These are phyloP conservation scores for Laticauda laticaudata DNA, from an alignment of 2,113 vertebrate species.

Conservation along the genomic window DNA sequence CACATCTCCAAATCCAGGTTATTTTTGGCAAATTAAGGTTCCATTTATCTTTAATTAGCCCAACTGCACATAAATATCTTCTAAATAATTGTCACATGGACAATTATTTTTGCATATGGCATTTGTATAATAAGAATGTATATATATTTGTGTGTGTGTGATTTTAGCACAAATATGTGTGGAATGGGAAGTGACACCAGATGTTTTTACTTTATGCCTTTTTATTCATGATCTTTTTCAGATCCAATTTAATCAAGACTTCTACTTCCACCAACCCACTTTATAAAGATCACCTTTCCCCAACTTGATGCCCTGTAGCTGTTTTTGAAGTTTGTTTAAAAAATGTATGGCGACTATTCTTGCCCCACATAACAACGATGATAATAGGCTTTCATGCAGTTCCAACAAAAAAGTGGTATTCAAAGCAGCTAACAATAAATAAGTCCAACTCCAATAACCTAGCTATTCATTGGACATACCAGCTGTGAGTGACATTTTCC, in stretches of 20 bases:
- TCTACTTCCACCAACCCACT: background rate
- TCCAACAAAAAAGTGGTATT: background rate
- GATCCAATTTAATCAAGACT: background rate
- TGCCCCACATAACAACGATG: background rate
- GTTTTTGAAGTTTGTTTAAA: background rate
- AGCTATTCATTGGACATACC: background rate
- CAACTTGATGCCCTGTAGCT: background rate
- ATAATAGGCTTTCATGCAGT: background rate
- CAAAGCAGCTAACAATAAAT: background rate
- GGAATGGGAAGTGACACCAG: background rate
- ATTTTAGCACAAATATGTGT: background rate
- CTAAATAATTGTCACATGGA: background rate
- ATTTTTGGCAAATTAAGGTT: constrained; percentile 10
- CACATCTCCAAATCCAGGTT: background rate
- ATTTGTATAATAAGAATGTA: background rate
- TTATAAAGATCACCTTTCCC: background rate
- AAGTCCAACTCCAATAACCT: background rate
- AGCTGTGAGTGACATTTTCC: background rate
- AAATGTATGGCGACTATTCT: background rate
- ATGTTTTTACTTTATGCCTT: background rate
- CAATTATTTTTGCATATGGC: constrained; percentile 7
- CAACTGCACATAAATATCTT: background rate
- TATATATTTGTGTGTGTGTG: background rate
- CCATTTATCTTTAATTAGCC: constrained; percentile 18
- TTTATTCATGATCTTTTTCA: background rate